phyloP scores from a whole-genome alignment of 2,797 vertebrate genomes.

The Centropyge bicolor region DNA sequence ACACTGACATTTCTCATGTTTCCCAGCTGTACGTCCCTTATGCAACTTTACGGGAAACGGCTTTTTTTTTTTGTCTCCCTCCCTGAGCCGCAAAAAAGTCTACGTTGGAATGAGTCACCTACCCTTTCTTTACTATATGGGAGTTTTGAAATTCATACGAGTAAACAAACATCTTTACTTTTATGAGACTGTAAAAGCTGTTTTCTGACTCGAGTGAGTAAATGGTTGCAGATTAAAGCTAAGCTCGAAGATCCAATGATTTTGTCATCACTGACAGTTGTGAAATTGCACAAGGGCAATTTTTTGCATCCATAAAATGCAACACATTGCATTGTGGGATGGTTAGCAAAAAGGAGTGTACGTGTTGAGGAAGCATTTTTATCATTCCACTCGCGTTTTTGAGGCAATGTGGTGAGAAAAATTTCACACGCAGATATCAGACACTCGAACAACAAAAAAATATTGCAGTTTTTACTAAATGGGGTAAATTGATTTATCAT shows the following conservation, averaged over 20 bases:
- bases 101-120: background rate
- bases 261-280: background rate
- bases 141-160: background rate
- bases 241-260: background rate
- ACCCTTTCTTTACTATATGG: background rate
- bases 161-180: background rate
- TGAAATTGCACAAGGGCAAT: background rate
- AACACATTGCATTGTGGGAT: background rate
- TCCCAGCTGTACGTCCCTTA: conserved; percentile 64
- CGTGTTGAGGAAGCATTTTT: too few species aligned
- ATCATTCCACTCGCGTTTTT: too few species aligned
- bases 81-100: conserved; percentile 17
- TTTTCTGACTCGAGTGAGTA: background rate
- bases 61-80: conserved; percentile 17
- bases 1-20: conserved; percentile 66
- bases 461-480: background rate
- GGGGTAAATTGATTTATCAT: background rate
- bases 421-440: background rate
- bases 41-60: conserved; percentile 56
- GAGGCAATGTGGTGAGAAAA: too few species aligned
- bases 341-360: background rate
- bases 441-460: background rate
- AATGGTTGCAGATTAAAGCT: background rate
- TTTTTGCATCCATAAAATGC: background rate
- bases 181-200: background rate